Evolutionary conservation across 37 sponge, comb jelly and placozoan genomes (phyloP).

Genomic region (Eunapius fragilis): DNA sequence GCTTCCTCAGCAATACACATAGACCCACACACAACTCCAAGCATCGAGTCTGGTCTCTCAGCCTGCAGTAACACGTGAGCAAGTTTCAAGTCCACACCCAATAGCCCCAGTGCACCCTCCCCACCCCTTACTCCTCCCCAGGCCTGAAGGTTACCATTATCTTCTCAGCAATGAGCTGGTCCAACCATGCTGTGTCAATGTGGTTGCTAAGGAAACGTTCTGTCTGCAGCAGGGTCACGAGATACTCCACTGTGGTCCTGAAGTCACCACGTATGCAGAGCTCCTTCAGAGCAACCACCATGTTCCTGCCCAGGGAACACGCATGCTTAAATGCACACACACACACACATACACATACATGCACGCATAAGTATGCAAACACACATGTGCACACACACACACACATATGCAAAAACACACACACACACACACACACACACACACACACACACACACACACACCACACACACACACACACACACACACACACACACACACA

Average conservation of each 20-base stretch:
- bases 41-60: conserved; percentile 77
- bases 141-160: conserved; percentile 25
- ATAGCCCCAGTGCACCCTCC: neutral
- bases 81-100: neutral
- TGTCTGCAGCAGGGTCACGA: conserved; percentile 91
- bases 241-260: conserved; percentile 96
- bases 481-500: too few relatives aligned
- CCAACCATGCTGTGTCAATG: conserved; percentile 95
- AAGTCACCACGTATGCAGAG: conserved; percentile 96
- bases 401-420: too few relatives aligned
- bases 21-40: conserved; percentile 89
- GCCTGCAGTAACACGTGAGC: conserved; percentile 18
- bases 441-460: too few relatives aligned
- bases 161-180: conserved; percentile 91
- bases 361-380: too few relatives aligned
- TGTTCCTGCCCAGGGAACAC: conserved; percentile 72
- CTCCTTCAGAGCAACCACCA: conserved; percentile 96
- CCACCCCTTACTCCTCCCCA: neutral
- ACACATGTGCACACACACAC: too few relatives aligned
- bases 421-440: too few relatives aligned
- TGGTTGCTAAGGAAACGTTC: conserved; percentile 80
- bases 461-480: too few relatives aligned
- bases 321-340: too few relatives aligned
- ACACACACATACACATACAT: too few relatives aligned
- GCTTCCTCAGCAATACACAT: conserved; percentile 89